Evolutionary conservation across 2,113 vertebrate genomes (phyloP), one percentile per base, ranked within the genome.

Genomic region (Perognathus longimembris): DNA sequence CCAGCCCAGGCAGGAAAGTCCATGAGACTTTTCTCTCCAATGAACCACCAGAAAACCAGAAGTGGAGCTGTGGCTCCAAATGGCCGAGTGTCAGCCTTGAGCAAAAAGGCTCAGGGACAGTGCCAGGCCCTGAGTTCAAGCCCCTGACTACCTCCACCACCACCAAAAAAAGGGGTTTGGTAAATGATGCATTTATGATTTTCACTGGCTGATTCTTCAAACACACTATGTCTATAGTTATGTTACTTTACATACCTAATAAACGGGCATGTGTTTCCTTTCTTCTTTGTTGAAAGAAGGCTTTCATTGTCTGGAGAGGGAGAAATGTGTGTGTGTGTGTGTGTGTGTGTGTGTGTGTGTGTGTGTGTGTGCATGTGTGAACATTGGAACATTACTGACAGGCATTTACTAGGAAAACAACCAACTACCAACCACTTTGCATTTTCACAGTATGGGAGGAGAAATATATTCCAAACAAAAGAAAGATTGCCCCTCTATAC

Each of bases 171-270:
- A 10, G 20, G 38, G 66, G 69, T 42, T 34, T 20, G 77, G 66
- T 50, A 66, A 73, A 63, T 26, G 21, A 18, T 61, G n/a, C 30
- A 21, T 67, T 45, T 64, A 18, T n/a, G 74, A 69, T 63, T 67
- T 73, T 40, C 76, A 5, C 69, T 24, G 92, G 22, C 36, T 54
- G 21, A 15, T n/a, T 54, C 83, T 40, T 22, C 73, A 75, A 42
- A 70, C 88, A 92, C 69, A 92, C 40, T 57, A 86, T n/a, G 66
- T 71, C 82, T 75, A 66, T 40, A 59, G 38, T 73, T 70, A 45
- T n/a, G 34, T 79, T 88, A 5, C 63, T 97, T 87, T 76, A 57
- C 88, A 63, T 42, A 85, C 78, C 86, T 90, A 82, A 88, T 64
- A 93, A 94, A 91, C 22, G 79, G 88, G 1, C 69, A 26, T 30